Evolutionary conservation across 2,797 vertebrate genomes (phyloP).

Genomic region (Chrosomus eos): DNA sequence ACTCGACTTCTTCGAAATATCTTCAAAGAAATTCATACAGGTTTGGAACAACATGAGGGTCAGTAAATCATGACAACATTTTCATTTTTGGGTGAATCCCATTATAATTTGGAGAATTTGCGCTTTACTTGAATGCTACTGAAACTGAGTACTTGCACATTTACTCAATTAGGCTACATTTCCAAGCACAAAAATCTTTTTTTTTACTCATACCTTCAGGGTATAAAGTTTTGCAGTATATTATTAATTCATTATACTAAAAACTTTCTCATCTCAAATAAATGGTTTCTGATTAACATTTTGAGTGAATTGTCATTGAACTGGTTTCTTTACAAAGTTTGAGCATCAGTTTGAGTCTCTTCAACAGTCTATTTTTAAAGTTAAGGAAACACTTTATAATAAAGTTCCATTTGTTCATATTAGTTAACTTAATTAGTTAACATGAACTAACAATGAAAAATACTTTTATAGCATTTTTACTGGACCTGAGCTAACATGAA

Average conservation of each 20-base stretch:
- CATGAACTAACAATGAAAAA: not conserved
- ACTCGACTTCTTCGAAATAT: not conserved
- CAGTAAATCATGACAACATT: not conserved
- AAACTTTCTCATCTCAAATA: no score
- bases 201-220: not conserved
- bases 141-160: not conserved
- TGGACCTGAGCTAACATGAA: not conserved
- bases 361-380: not conserved
- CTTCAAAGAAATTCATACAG: not conserved
- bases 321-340: not conserved
- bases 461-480: not conserved
- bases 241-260: not conserved
- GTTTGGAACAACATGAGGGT: not conserved
- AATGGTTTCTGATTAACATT: not conserved
- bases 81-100: not conserved
- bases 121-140: not conserved
- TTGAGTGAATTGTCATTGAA: not conserved
- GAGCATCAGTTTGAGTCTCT: not conserved
- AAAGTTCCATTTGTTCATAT: not conserved
- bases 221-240: not conserved
- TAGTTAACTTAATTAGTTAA: not conserved
- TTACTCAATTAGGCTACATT: not conserved
- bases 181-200: not conserved
- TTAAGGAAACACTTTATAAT: not conserved
- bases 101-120: not conserved